A percentile compares a stretch with the other conserved stretches of the same genome.
These are phyloP conservation scores for Connochaetes taurinus DNA, from an alignment of 2,113 vertebrate species.

Conservation along the genomic window DNA sequence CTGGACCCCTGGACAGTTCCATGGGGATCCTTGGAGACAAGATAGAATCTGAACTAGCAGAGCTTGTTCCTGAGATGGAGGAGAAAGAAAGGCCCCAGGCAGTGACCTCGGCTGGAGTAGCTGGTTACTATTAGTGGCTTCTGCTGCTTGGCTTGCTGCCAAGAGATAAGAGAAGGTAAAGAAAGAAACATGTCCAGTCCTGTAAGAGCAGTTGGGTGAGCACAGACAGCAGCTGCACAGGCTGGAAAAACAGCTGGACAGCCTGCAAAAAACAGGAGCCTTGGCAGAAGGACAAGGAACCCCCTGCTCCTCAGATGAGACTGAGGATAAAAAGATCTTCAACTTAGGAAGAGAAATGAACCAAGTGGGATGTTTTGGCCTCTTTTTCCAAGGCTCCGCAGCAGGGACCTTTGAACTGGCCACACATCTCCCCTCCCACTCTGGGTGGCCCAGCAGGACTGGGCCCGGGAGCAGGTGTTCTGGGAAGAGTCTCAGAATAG, in stretches of 20 bases:
- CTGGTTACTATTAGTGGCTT: background rate
- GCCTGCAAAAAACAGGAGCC: background rate
- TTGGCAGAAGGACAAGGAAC: background rate
- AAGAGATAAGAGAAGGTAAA: background rate
- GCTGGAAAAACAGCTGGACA: conserved; percentile 29
- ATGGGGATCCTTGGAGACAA: background rate
- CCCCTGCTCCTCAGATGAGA: background rate
- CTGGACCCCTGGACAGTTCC: background rate
- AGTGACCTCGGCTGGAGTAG: background rate
- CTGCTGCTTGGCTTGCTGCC: background rate
- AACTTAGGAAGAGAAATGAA: background rate
- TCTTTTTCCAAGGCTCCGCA: background rate
- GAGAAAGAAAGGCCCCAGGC: background rate
- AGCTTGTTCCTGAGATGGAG: background rate
- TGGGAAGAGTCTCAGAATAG: background rate
- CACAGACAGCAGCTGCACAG: conserved; percentile 21
- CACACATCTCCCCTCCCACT: background rate
- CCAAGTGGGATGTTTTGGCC: background rate
- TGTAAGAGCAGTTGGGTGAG: background rate
- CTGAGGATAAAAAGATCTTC: background rate
- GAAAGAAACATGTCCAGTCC: conserved; percentile 17
- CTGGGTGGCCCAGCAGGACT: background rate
- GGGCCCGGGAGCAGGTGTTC: background rate
- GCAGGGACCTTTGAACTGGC: background rate
- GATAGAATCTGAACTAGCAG: background rate